Base-by-base conservation (phyloP, 2,888 invertebrate species). In the Xylophagus ater region DNA sequence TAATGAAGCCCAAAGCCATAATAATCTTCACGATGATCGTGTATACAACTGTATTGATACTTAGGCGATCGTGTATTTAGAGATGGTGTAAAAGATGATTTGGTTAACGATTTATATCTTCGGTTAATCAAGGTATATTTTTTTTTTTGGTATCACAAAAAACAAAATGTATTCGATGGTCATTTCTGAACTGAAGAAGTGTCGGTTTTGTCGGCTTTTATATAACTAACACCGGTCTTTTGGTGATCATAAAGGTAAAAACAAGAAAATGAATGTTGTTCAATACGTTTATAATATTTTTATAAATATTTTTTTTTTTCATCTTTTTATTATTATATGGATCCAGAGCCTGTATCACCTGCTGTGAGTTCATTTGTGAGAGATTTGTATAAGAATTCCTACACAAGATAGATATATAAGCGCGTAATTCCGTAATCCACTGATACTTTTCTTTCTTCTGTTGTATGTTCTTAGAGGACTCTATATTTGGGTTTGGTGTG, bases 21-120 rank as follows among this genome's bases (percentile, higher is more conserved):
- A n/a, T n/a, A n/a, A n/a, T n/a, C n/a, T n/a, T n/a, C n/a, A n/a
- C n/a, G n/a, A n/a, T n/a, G n/a, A n/a, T n/a, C n/a, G n/a, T n/a
- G n/a, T n/a, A n/a, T n/a, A n/a, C n/a, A n/a, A n/a, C n/a, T n/a
- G n/a, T n/a, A n/a, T n/a, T n/a, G n/a, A n/a, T n/a, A n/a, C n/a
- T n/a, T n/a, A n/a, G n/a, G n/a, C n/a, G n/a, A n/a, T n/a, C n/a
- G n/a, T n/a, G n/a, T n/a, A n/a, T n/a, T n/a, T n/a, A n/a, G n/a
- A n/a, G n/a, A n/a, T n/a, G n/a, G n/a, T n/a, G n/a, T n/a, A n/a
- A 20, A 23, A 40, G 37, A 40, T 41, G 41, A 44, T 41, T 44
- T 41, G 29, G 36, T 36, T 39, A 44, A 44, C 44, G 40, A 44
- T 42, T 44, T 40, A 42, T 44, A 37, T 37, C 30, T 44, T 44